phyloP scores from a whole-genome alignment of 2,113 vertebrate genomes.

The Tupaia chinensis region DNA sequence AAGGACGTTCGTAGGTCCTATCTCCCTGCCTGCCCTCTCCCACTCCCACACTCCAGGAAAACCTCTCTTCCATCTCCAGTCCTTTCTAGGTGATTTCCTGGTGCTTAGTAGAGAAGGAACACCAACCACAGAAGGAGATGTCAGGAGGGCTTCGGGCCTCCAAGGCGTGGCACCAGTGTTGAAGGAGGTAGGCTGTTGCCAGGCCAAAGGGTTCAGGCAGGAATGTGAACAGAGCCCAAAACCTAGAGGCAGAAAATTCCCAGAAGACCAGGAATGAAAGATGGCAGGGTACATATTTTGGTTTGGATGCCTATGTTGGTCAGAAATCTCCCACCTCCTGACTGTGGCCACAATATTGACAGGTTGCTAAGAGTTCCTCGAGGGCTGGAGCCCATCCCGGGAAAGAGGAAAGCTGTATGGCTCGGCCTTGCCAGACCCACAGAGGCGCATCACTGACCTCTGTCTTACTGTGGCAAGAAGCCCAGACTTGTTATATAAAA shows the following conservation, averaged over 20 bases:
- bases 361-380: conserved; percentile 88
- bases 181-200: conserved; percentile 19
- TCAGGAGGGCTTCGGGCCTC: neutral
- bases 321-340: conserved; percentile 67
- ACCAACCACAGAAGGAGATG: neutral
- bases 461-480: conserved; percentile 78
- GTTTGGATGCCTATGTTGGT: conserved; percentile 66
- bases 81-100: neutral
- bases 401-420: conserved; percentile 58
- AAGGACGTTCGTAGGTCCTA: neutral
- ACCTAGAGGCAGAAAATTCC: conserved; percentile 70
- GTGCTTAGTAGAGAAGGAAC: neutral
- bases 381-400: conserved; percentile 84
- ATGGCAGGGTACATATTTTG: neutral
- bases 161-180: neutral
- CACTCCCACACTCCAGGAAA: neutral
- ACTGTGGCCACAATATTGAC: conserved; percentile 85
- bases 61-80: neutral
- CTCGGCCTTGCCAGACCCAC: conserved; percentile 68
- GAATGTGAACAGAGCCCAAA: conserved; percentile 60
- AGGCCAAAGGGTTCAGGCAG: conserved; percentile 37
- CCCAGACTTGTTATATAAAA: conserved; percentile 82
- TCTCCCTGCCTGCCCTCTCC: neutral
- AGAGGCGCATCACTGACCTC: conserved; percentile 78
- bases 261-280: conserved; percentile 60